Evolutionary conservation across 2,888 invertebrate species (phyloP).

Genomic region (Alloplasta piceator): DNA sequence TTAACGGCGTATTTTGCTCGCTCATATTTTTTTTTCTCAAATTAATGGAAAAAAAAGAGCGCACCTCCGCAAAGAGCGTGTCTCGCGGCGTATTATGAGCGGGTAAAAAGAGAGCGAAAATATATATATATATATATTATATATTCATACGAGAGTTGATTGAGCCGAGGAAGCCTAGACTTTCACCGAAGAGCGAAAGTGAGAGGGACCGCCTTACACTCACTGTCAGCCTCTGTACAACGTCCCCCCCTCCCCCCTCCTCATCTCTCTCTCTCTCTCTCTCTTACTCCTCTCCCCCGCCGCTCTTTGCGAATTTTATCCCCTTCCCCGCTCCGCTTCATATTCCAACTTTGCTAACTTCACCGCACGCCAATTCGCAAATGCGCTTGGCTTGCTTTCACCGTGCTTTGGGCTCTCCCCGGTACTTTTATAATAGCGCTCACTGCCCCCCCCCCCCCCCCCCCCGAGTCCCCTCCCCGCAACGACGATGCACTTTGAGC

Average conservation of each 20-base stretch:
- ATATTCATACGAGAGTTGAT: constrained; percentile 16
- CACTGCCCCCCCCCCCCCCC: neutral
- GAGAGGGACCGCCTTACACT: constrained; percentile 73
- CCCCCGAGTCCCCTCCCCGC: neutral
- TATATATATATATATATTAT: neutral
- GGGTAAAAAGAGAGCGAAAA: neutral
- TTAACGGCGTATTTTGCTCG: too few relatives aligned
- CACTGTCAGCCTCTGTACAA: constrained; percentile 61
- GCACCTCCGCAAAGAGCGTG: too few relatives aligned
- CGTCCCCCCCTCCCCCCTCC: constrained; percentile 63
- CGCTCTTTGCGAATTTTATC: neutral
- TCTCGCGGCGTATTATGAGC: neutral
- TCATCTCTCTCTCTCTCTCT: constrained; percentile 56
- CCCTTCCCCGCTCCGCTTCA: constrained; percentile 23
- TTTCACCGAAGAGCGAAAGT: constrained; percentile 83
- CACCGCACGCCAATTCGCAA: neutral
- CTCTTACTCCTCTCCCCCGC: constrained; percentile 19
- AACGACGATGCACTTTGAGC: constrained; percentile 47
- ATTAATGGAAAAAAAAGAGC: neutral
- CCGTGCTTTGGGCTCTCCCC: constrained; percentile 66
- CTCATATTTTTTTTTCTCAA: too few relatives aligned
- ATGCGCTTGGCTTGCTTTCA: constrained; percentile 74
- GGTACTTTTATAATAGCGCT: neutral
- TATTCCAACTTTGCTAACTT: too few relatives aligned
- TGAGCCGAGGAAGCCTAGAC: constrained; percentile 70